Evolutionary conservation across 2,797 vertebrate genomes (phyloP), one percentile per base, ranked within the genome.

Genomic region (Eurystomus glaucurus): DNA sequence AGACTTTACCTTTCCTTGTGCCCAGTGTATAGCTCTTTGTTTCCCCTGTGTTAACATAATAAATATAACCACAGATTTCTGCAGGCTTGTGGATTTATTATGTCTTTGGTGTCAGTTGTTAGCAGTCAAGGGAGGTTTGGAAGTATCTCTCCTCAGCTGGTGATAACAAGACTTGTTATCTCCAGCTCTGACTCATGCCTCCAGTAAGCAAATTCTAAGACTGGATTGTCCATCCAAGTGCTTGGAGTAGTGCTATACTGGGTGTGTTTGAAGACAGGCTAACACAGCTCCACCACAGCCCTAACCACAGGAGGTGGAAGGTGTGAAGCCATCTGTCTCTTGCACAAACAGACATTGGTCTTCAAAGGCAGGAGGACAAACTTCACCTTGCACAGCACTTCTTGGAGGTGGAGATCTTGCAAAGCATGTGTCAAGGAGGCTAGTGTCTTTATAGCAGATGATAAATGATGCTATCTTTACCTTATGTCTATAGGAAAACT

Each of bases 341-440:
- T 45, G 45, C 8, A 35, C 60, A 68, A 48, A 62, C 39, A 80
- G 28, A 39, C 0, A 0, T 9, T 0, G 15, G 29, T 66, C 46
- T 88, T 85, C 52, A 41, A 55, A 45, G 64, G 57, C 68, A 65
- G 46, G 57, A 75, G 50, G 23, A 60, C 19, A 28, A 84, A 61
- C 22, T 20, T 35, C 13, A 21, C 18, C 31, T 54, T n/a, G 48
- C 43, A 43, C 37, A 77, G 37, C 25, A 19, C 29, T 62, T 48
- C 33, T 35, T 60, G 66, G 50, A 86, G 45, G 2, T 11, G 39
- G 31, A 82, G 37, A 48, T 28, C 60, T 43, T 86, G 60, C 54
- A 64, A 48, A 77, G 9, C 14, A 0, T 5, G 6, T 3, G 21
- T 22, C 48, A 50, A 54, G 35, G 62, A 43, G 23, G 16, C 20